Conservation (phyloP, 2,113 vertebrate species). For the Himantopus leucocephalus region DNA sequence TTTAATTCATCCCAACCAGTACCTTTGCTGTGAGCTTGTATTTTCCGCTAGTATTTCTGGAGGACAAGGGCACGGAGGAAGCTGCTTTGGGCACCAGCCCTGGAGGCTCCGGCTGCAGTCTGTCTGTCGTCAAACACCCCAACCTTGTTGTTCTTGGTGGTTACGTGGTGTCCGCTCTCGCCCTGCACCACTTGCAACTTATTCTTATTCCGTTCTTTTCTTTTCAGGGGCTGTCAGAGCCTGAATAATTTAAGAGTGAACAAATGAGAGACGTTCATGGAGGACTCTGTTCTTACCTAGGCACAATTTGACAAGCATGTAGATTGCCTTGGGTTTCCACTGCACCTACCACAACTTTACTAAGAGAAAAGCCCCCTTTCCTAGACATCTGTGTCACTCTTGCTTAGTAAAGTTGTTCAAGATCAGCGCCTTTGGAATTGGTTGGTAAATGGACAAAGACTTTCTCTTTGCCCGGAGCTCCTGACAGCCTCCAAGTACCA, state of each 20-base stretch:
- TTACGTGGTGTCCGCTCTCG: constrained; percentile 43
- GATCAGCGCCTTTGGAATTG: constrained; percentile 67
- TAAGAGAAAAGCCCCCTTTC: constrained; percentile 58
- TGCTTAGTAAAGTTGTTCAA: constrained; percentile 68
- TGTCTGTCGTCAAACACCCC: constrained; percentile 58
- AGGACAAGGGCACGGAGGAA: background rate
- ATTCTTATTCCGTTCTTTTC: constrained; percentile 65
- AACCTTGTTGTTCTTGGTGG: constrained; percentile 58
- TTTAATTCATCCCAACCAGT: constrained; percentile 35
- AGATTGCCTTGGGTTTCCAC: constrained; percentile 66
- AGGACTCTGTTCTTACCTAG: constrained; percentile 68
- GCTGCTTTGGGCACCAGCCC: constrained; percentile 21
- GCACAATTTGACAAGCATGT: constrained; percentile 63
- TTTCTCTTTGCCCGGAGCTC: constrained; percentile 68
- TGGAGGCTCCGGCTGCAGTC: constrained; percentile 38
- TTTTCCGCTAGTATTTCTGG: constrained; percentile 34
- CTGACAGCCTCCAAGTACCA: constrained; percentile 65
- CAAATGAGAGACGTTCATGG: constrained; percentile 59
- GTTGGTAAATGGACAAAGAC: constrained; percentile 64
- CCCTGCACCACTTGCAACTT: constrained; percentile 47
- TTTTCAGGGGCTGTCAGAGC: constrained; percentile 69
- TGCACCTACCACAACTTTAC: constrained; percentile 69
- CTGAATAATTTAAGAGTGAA: constrained; percentile 69
- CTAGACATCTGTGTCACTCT: constrained; percentile 57
- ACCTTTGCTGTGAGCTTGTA: constrained; percentile 59